Base-by-base conservation (phyloP, 2,888 invertebrate species). In the Sabatieria punctata region DNA sequence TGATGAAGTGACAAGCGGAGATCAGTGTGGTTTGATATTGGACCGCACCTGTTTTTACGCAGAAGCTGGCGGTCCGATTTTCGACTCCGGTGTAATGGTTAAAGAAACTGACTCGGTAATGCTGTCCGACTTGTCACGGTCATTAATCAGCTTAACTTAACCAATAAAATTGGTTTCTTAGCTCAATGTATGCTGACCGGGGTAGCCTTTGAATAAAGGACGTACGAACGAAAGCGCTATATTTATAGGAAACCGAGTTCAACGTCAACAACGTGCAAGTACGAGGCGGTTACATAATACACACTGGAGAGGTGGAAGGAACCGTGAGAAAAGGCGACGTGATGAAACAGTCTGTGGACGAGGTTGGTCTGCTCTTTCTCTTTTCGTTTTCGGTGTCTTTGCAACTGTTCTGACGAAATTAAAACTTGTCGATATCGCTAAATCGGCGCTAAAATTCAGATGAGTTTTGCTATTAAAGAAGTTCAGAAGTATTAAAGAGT, bases 31-130 rank as follows among this genome's bases (percentile, higher is more conserved):
- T 19, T 71, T 99, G 46, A 71, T 99, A 53, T 71, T 97, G 49
- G 85, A 97, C 66, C 76, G 74, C 59, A 97, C 95, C 0, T 82
- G 76, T 67, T 99, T 99, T 69, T 99, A 99, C 69, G 93, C 97
- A 1, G 97, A 99, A 69, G 88, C 93, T 70, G 97, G 97, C 51
- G 97, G 97, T 15, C 97, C 99, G 72, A 91, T 88, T 59, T 91
- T 78, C 66, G 97, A 99, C 66, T 84, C 85, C 63, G 97, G 97
- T 22, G 86, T 80, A 57, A 74, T 91, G 66, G 54, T 49, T 0
- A 86, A 85, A 72, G 65, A 73, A 4, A 76, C 74, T 48, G 85
- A 86, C 65, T 85, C 86, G 64, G 33, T 33, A 33, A 13, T n/a
- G n/a, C n/a, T n/a, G n/a, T n/a, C n/a, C n/a, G n/a, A n/a, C n/a